phyloP scores from a whole-genome alignment of 2,797 vertebrate species.

The Odontamblyopus lacepedii region DNA sequence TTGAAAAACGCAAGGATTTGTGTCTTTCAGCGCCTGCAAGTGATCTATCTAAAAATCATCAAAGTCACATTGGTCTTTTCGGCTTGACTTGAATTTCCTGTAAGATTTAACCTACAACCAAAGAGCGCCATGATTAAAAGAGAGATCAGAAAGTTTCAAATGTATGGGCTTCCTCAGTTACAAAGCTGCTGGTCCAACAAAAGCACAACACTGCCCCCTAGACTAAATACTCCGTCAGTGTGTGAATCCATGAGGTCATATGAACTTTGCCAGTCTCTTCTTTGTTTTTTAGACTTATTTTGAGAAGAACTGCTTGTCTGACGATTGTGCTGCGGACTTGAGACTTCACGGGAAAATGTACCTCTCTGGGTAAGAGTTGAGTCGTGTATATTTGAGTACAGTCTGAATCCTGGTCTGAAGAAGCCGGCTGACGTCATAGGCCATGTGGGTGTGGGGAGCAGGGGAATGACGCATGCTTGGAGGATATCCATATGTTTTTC shows the following conservation, averaged over 20 bases:
- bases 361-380: conserved; percentile 85
- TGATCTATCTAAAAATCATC: conserved; percentile 50
- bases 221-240: conserved; percentile 31
- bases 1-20: conserved; percentile 37
- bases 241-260: conserved; percentile 55
- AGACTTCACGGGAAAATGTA: conserved; percentile 89
- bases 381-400: conserved; percentile 6
- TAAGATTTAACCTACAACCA: conserved; percentile 31
- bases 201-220: conserved; percentile 74
- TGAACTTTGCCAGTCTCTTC: conserved; percentile 54
- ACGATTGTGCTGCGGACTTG: conserved; percentile 95
- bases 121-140: conserved; percentile 36
- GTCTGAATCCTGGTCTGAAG: conserved; percentile 34
- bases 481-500: conserved; percentile 72
- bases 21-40: conserved; percentile 54
- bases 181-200: conserved; percentile 16
- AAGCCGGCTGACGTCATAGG: conserved; percentile 67
- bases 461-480: conserved; percentile 73
- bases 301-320: conserved; percentile 96
- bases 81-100: conserved; percentile 46
- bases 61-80: conserved; percentile 22
- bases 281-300: conserved; percentile 88
- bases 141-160: conserved; percentile 31
- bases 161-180: conserved; percentile 18
- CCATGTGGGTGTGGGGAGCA: conserved; percentile 69